Evolutionary conservation across 2,797 vertebrate genomes (phyloP).

Genomic region (Eptatretus atami): DNA sequence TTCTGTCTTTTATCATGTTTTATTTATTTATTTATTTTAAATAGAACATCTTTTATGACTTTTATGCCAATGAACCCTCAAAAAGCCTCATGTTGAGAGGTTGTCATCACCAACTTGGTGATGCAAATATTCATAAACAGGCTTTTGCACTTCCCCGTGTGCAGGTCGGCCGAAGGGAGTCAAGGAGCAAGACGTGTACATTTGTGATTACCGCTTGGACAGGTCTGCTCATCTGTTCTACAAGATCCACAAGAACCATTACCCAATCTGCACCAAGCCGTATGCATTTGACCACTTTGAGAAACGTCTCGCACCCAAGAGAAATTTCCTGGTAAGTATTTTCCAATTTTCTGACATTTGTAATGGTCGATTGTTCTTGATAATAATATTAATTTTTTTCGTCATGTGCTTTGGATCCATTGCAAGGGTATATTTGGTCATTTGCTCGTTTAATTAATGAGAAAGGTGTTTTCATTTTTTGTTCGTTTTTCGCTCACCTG

Average conservation of each 20-base stretch:
- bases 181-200: slow-evolving; percentile 82
- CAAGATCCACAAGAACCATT: slow-evolving; percentile 94
- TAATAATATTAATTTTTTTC: too few relatives aligned
- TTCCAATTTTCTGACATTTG: slow-evolving; percentile 9
- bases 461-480: too few relatives aligned
- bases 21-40: too few relatives aligned
- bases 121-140: neutral
- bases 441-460: too few relatives aligned
- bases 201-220: slow-evolving; percentile 87
- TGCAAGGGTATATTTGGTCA: too few relatives aligned
- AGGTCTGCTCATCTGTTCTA: slow-evolving; percentile 94
- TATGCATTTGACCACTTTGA: slow-evolving; percentile 95
- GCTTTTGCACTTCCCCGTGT: slow-evolving; percentile 3
- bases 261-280: slow-evolving; percentile 73
- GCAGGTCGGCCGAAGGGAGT: slow-evolving; percentile 70
- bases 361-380: too few relatives aligned
- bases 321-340: slow-evolving; percentile 65
- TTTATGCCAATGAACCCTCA: neutral
- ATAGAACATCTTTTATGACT: too few relatives aligned
- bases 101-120: neutral
- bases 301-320: slow-evolving; percentile 63
- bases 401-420: too few relatives aligned
- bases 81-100: neutral
- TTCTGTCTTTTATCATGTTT: too few relatives aligned
- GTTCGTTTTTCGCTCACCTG: too few relatives aligned